Conservation (phyloP, 2,113 vertebrate species). For the Megaleporinus macrocephalus region DNA sequence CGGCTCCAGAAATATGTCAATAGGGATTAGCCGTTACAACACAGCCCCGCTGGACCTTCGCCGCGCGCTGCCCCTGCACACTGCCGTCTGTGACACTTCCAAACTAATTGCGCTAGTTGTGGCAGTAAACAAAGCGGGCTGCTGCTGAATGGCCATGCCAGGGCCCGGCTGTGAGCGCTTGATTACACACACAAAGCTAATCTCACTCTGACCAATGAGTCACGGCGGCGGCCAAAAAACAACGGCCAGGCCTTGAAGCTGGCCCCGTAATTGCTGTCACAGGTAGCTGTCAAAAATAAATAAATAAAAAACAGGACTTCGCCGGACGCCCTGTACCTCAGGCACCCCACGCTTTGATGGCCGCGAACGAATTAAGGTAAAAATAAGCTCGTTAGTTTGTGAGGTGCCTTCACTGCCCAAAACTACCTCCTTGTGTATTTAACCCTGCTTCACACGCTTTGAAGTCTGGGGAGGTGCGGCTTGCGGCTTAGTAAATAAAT, state of each 20-base stretch:
- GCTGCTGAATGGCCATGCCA: constrained; percentile 52
- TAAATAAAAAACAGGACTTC: background rate
- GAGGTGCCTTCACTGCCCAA: background rate
- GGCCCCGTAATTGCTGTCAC: constrained; percentile 74
- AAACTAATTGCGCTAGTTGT: constrained; percentile 35
- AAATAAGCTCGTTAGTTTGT: constrained; percentile 71
- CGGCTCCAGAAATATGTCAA: constrained; percentile 5
- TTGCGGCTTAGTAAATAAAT: background rate
- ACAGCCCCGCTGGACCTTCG: background rate
- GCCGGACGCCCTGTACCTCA: constrained; percentile 15
- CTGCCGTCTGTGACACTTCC: constrained; percentile 10
- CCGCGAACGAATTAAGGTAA: constrained; percentile 68
- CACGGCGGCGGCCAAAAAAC: constrained; percentile 64
- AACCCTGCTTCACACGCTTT: constrained; percentile 40
- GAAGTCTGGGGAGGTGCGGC: constrained; percentile 45
- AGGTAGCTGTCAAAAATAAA: constrained; percentile 73
- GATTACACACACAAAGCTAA: constrained; percentile 68
- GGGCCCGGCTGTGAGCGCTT: constrained; percentile 59
- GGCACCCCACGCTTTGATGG: constrained; percentile 64
- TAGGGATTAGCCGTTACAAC: constrained; percentile 20
- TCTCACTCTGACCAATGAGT: constrained; percentile 67
- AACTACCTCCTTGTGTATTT: background rate
- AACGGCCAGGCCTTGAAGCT: constrained; percentile 59
- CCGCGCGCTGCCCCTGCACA: background rate
- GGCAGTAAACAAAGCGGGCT: constrained; percentile 5